Evolutionary conservation across 2,797 vertebrate species (phyloP).

Genomic region (Gymnopithys bicolor): DNA sequence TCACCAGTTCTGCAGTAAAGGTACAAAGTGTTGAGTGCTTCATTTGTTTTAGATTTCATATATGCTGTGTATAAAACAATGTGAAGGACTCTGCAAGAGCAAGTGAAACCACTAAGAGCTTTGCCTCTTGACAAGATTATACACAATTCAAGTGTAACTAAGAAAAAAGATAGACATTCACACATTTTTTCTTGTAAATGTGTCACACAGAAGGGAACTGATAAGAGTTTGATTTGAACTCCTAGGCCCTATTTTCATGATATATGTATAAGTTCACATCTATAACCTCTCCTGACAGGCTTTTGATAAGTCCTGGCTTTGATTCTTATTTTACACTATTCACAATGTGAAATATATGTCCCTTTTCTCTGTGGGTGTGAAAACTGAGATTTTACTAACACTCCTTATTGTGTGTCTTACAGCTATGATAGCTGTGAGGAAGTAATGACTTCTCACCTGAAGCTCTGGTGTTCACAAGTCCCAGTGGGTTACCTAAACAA

Average conservation of each 20-base stretch:
- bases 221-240: not conserved
- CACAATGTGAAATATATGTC: not conserved
- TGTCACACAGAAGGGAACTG: not conserved
- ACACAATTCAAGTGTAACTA: not conserved
- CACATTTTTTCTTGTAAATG: not conserved
- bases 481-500: not conserved
- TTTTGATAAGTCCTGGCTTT: not conserved
- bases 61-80: not conserved
- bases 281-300: not conserved
- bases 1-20: not conserved
- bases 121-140: not conserved
- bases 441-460: slow-evolving; percentile 17
- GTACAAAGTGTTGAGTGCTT: not conserved
- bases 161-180: not conserved
- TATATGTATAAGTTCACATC: not conserved
- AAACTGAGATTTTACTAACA: not conserved
- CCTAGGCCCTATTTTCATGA: not conserved
- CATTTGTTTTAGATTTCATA: not conserved
- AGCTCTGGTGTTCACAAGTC: not conserved
- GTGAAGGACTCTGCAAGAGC: not conserved
- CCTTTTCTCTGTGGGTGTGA: not conserved
- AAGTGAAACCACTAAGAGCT: not conserved
- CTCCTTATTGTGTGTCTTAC: not conserved
- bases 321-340: not conserved
- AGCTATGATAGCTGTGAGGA: not conserved